Percentiles rank a stretch among this genome's conserved stretches.
Conservation (phyloP, 2,113 vertebrate genomes). For the Gasterosteus nipponicus region DNA sequence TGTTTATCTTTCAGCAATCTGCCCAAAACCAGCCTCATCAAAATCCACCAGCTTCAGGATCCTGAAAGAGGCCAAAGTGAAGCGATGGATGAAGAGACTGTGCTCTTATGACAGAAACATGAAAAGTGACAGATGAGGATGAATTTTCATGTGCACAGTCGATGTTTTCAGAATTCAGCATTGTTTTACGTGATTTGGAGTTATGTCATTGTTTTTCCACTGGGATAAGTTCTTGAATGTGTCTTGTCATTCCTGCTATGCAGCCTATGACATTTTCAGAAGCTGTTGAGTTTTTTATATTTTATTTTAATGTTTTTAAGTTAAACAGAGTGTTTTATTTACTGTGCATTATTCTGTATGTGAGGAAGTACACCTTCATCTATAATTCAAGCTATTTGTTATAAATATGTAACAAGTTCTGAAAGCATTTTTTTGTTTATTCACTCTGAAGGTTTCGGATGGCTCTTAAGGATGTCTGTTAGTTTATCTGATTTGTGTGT, state of each 20-base stretch:
- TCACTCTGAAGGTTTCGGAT: background rate
- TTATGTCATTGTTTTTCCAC: background rate
- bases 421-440: background rate
- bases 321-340: background rate
- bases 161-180: background rate
- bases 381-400: background rate
- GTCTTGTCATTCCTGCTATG: background rate
- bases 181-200: background rate
- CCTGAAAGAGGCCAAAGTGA: slow-evolving; percentile 28
- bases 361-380: background rate
- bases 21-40: slow-evolving; percentile 47
- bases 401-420: background rate
- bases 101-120: background rate
- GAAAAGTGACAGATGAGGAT: background rate
- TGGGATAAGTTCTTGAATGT: background rate
- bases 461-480: background rate
- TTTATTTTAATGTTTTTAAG: background rate
- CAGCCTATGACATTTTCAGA: background rate
- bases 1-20: slow-evolving; percentile 38
- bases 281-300: background rate
- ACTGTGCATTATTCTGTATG: background rate
- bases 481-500: background rate
- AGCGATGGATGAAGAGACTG: slow-evolving; percentile 5
- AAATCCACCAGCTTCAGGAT: slow-evolving; percentile 55
- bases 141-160: background rate